A percentile compares a stretch with the other conserved stretches of the same genome.
Evolutionary conservation across 2,113 vertebrate species (phyloP).

Genomic region (Albula goreensis): DNA sequence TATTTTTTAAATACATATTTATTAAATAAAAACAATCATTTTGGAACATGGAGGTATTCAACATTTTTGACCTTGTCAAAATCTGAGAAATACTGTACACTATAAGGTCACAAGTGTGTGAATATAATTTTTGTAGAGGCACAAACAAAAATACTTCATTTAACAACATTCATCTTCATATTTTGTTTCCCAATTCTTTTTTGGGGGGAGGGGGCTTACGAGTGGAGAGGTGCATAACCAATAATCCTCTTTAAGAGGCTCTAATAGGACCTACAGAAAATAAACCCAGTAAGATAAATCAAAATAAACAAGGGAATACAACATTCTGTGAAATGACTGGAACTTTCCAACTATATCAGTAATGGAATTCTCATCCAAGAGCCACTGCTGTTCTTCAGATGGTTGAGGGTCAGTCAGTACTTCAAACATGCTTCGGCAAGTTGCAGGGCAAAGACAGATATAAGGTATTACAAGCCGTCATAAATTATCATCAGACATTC

Average conservation of each 20-base stretch:
- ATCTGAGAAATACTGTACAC: conserved; percentile 19
- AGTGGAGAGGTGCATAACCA: background rate
- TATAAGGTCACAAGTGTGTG: conserved; percentile 7
- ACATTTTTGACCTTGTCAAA: background rate
- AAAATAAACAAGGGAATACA: background rate
- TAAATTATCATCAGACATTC: conserved; percentile 1
- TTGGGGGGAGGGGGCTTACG: background rate
- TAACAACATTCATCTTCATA: background rate
- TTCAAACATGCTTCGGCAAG: background rate
- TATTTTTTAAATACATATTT: background rate
- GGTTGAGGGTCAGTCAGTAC: background rate
- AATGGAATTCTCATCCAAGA: background rate
- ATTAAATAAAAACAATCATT: conserved; percentile 43
- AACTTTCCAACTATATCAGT: background rate
- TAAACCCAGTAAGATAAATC: background rate
- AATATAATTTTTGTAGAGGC: conserved; percentile 10
- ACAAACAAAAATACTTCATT: background rate
- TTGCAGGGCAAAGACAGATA: background rate
- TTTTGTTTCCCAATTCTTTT: background rate
- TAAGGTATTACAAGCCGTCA: background rate
- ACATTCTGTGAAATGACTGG: background rate
- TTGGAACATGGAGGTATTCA: conserved; percentile 30
- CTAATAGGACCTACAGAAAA: background rate
- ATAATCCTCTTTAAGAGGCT: background rate
- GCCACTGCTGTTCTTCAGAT: background rate